Evolutionary conservation across 2,888 invertebrate species (phyloP), one percentile per base, ranked within the genome.

Genomic region (Oligia fasciuncula): DNA sequence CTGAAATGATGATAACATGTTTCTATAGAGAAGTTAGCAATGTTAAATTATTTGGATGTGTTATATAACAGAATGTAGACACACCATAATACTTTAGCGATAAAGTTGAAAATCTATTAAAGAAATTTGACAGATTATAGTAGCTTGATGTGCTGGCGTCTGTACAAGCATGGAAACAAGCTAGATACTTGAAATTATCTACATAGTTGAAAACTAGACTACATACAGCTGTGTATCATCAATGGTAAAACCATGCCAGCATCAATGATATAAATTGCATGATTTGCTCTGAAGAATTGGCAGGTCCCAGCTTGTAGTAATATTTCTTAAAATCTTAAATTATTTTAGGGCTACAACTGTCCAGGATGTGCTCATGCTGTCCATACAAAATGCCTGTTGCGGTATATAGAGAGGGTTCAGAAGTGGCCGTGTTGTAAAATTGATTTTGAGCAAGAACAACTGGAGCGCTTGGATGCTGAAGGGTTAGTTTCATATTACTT

Each of bases 351-450:
- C 17, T 95, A 91, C 85, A 96, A 95, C 81, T 97, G 97, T 83
- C 94, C 95, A 29, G 89, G 90, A 0, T 97, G 97, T 89, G 92
- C 88, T 2, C 75, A 91, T 67, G 95, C 95, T 0, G 90, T 96
- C 9, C 97, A 97, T 85, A 95, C 94, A 2, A 91, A 93, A 63
- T 97, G 97, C 81, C 90, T 97, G 13, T 93, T 93, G 57, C 91
- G 90, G 3, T 96, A 94, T 74, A 84, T 95, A 77, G 93, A 93
- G 76, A 95, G 93, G 51, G 91, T 95, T 1, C 85, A 93, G 9
- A 96, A 95, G 74, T 97, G 97, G 97, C 97, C 97, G 0, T 97
- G 97, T 89, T 97, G 97, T 87, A 95, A 95, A 75, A 84, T 87
- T 35, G 94, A 95, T 54, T 96, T 94, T 77, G 89, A 83, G 70